phyloP scores from a whole-genome alignment of 2,113 vertebrate species.

The Xiphias gladius region DNA sequence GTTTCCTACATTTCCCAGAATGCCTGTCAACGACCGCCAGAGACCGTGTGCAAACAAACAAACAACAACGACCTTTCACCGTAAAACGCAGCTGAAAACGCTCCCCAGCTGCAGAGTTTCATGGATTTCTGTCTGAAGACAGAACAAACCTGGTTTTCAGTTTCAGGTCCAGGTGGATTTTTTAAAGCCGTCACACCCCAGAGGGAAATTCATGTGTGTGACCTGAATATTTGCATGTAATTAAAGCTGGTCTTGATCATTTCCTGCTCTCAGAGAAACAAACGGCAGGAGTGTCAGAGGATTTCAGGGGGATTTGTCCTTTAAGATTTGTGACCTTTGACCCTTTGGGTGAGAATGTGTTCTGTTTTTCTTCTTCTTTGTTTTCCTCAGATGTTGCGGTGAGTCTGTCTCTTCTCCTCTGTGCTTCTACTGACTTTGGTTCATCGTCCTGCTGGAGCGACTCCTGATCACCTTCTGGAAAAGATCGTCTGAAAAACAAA shows the following conservation, averaged over 20 bases:
- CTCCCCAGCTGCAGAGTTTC: too few species aligned
- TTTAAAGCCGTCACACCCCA: too few species aligned
- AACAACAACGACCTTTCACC: too few species aligned
- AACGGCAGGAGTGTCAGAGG: not conserved
- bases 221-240: too few species aligned
- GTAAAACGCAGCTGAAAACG: too few species aligned
- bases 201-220: too few species aligned
- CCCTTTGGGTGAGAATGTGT: conserved; percentile 33
- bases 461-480: conserved; percentile 82
- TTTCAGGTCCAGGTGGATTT: too few species aligned
- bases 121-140: too few species aligned
- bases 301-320: conserved; percentile 39
- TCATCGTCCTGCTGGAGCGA: conserved; percentile 80
- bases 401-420: not conserved
- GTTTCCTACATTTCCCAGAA: conserved; percentile 41
- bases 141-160: too few species aligned
- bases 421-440: conserved; percentile 62
- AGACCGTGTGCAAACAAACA: too few species aligned
- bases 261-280: not conserved
- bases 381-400: conserved; percentile 15
- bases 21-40: not conserved
- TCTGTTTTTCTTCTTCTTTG: conserved; percentile 26
- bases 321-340: conserved; percentile 33
- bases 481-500: conserved; percentile 75
- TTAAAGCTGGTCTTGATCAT: too few species aligned